These are phyloP conservation scores for Pelobates fuscus DNA, from an alignment of 2,113 vertebrate species.

Conservation along the genomic window DNA sequence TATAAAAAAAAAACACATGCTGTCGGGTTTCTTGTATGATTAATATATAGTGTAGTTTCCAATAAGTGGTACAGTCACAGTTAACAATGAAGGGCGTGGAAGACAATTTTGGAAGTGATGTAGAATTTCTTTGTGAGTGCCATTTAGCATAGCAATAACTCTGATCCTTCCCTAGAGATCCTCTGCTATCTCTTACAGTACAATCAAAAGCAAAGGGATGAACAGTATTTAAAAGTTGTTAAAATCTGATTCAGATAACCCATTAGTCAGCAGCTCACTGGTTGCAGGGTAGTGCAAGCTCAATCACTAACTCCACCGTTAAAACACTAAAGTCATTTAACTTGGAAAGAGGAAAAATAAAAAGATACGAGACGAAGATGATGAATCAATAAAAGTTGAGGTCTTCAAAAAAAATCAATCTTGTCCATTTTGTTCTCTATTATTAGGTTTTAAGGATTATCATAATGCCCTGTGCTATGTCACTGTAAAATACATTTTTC, in stretches of 20 bases:
- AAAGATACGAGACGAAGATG: slow-evolving; percentile 16
- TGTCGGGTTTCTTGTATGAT: too few relatives aligned
- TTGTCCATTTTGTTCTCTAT: slow-evolving; percentile 36
- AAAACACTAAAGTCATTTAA: slow-evolving; percentile 49
- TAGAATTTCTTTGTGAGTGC: not conserved
- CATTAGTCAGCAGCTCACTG: slow-evolving; percentile 33
- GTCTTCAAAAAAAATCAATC: slow-evolving; percentile 43
- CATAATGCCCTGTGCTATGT: slow-evolving; percentile 28
- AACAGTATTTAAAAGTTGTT: slow-evolving; percentile 34
- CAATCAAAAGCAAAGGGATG: not conserved
- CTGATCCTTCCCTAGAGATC: not conserved
- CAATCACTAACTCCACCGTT: slow-evolving; percentile 43
- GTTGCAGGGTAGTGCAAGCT: slow-evolving; percentile 23
- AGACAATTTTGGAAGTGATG: too few relatives aligned
- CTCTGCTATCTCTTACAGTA: slow-evolving; percentile 1
- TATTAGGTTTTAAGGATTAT: slow-evolving; percentile 47
- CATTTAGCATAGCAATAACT: not conserved
- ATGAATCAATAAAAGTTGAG: slow-evolving; percentile 47
- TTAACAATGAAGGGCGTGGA: too few relatives aligned
- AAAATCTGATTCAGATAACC: slow-evolving; percentile 39
- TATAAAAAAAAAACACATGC: too few relatives aligned
- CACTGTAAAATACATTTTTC: slow-evolving; percentile 33
- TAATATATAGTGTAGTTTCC: too few relatives aligned
- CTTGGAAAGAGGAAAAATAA: slow-evolving; percentile 26
- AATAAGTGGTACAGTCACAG: too few relatives aligned